Evolutionary conservation across 2,797 vertebrate species (phyloP), one percentile per base, ranked within the genome.

Genomic region (Phrynocephalus vlangalii): DNA sequence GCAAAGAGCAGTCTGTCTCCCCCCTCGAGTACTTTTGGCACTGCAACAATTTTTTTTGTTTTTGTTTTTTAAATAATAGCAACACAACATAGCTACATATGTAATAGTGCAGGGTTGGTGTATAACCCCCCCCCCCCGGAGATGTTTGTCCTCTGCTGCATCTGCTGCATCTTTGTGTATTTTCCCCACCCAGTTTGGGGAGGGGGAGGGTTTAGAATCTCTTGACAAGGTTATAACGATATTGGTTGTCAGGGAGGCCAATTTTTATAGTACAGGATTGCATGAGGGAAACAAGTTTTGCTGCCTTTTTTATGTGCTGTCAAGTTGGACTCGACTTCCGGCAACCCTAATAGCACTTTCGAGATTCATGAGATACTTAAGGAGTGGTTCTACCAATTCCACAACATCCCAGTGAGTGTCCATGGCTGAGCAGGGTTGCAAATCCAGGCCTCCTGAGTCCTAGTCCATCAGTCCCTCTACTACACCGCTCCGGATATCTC

Each of bases 181-280:
- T 48, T 79, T 52, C 86, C 88, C 86, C 38, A 88, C 38, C 20
- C 89, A 84, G 78, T 88, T 66, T 90, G 90, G 94, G 95, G 91
- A 86, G 91, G 93, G 52, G 52, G 52, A 44, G 38, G 38, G 38
- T 44, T 88, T 90, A 90, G 94, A 94, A 96, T 95, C 92, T 83
- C 82, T 82, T 6, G 92, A 87, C 95, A 96, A 95, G 93, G 93
- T 95, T 96, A 94, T 85, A 91, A 91, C 85, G 90, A 92, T 95
- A 95, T 93, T 91, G 71, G 94, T 95, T 93, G 89, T 93, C 93
- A 93, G 93, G 89, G 91, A 94, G 94, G 92, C 93, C 3, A 2
- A 92, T 88, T 87, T 91, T 94, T 92, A 91, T 94, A 91, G 93
- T 94, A 94, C 84, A 90, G 92, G 93, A 95, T 96, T 95, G 94